Conservation (phyloP, 1,140 invertebrate genomes). For the Hetaerina americana region DNA sequence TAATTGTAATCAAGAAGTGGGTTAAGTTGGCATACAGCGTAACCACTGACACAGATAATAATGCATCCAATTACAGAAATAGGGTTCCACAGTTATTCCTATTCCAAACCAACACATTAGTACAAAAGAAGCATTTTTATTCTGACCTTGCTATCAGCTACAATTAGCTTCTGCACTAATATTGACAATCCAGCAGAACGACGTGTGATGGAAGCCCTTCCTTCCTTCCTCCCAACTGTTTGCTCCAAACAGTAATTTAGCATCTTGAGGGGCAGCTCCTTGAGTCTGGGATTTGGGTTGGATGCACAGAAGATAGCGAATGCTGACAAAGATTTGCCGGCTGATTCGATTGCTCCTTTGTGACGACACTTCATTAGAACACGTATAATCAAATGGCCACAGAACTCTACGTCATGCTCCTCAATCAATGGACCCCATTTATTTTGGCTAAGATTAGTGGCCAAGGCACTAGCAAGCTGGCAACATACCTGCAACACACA, state of each 20-base stretch:
- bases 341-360: conserved; percentile 66
- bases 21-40: neutral
- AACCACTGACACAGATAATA: neutral
- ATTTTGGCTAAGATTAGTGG: conserved; percentile 12
- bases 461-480: conserved; percentile 34
- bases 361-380: conserved; percentile 59
- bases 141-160: conserved; percentile 35
- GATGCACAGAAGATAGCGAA: conserved; percentile 21
- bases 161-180: conserved; percentile 55
- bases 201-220: conserved; percentile 40
- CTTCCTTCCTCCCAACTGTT: conserved; percentile 12
- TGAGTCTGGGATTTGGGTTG: neutral
- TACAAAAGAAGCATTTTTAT: neutral
- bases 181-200: conserved; percentile 64
- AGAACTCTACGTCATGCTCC: conserved; percentile 29
- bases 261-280: neutral
- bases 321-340: conserved; percentile 41
- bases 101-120: neutral
- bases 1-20: neutral
- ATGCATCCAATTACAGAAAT: no score
- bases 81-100: no score
- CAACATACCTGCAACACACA: conserved; percentile 33
- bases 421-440: conserved; percentile 19
- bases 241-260: conserved; percentile 3
- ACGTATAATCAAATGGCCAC: conserved; percentile 39